Conservation (phyloP, 1,140 invertebrate genomes). For the Orussus abietinus region DNA sequence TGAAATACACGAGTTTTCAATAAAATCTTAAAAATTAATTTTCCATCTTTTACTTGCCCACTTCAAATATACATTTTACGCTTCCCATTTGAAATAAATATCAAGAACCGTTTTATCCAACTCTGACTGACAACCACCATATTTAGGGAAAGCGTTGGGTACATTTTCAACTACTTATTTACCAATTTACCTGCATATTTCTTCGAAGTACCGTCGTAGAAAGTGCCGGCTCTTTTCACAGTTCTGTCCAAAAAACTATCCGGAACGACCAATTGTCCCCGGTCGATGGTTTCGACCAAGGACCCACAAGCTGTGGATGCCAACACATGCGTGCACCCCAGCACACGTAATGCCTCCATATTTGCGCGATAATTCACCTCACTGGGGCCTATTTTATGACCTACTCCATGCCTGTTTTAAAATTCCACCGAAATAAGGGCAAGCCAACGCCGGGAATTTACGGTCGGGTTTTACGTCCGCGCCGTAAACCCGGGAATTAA, state of each 20-base stretch:
- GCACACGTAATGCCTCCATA: constrained; percentile 84
- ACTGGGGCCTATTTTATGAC: constrained; percentile 77
- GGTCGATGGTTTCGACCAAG: constrained; percentile 78
- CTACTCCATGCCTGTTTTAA: constrained; percentile 82
- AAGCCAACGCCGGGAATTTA: too few species aligned
- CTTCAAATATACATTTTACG: too few species aligned
- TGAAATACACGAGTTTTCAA: too few species aligned
- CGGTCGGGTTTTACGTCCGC: too few species aligned
- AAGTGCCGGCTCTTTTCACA: constrained; percentile 67
- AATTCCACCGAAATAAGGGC: background rate
- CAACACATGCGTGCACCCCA: constrained; percentile 89
- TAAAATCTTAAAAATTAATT: too few species aligned
- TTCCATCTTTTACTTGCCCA: too few species aligned
- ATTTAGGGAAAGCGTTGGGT: too few species aligned
- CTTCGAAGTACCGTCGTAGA: constrained; percentile 75
- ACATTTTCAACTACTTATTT: too few species aligned
- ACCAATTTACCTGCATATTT: constrained; percentile 46
- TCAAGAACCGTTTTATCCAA: too few species aligned
- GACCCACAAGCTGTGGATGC: constrained; percentile 92
- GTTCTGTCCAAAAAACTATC: constrained; percentile 93
- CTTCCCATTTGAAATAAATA: too few species aligned
- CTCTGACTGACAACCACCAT: too few species aligned
- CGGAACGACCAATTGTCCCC: constrained; percentile 85
- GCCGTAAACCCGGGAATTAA: too few species aligned
- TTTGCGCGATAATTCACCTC: constrained; percentile 96